Conservation (phyloP, 2,888 invertebrate genomes). For the Pristionchus fissidentatus region DNA sequence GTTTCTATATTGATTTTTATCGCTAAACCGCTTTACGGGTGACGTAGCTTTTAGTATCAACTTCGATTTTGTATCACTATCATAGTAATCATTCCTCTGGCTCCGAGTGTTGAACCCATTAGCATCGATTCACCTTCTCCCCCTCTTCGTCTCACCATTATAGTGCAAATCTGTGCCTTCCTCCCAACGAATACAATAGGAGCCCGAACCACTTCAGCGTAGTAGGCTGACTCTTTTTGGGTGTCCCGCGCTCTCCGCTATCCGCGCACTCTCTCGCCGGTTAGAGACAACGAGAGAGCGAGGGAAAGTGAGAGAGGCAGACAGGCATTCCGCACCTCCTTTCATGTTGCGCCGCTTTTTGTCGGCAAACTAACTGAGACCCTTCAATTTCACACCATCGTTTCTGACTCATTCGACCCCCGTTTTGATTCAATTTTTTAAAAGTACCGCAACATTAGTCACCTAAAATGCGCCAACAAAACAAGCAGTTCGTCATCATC, state of each 20-base stretch:
- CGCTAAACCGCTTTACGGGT: too few species aligned
- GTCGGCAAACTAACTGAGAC: conserved; percentile 33
- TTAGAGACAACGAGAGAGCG: not conserved
- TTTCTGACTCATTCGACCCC: conserved; percentile 22
- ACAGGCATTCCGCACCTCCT: not conserved
- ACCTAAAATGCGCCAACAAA: not conserved
- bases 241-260: not conserved
- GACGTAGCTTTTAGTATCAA: too few species aligned
- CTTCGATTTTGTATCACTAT: not conserved
- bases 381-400: not conserved
- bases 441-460: conserved; percentile 21
- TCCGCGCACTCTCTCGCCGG: not conserved
- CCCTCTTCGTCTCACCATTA: not conserved
- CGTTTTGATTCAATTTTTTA: too few species aligned
- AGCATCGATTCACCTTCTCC: not conserved
- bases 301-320: not conserved
- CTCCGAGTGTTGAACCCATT: not conserved
- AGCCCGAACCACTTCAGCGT: conserved; percentile 14
- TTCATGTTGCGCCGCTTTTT: conserved; percentile 25
- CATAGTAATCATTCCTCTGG: not conserved
- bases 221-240: conserved; percentile 31
- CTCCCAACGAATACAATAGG: conserved; percentile 35
- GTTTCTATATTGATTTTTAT: too few species aligned
- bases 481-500: conserved; percentile 33
- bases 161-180: conserved; percentile 29